phyloP scores from a whole-genome alignment of 2,888 invertebrate species.

The Lysandra bellargus region DNA sequence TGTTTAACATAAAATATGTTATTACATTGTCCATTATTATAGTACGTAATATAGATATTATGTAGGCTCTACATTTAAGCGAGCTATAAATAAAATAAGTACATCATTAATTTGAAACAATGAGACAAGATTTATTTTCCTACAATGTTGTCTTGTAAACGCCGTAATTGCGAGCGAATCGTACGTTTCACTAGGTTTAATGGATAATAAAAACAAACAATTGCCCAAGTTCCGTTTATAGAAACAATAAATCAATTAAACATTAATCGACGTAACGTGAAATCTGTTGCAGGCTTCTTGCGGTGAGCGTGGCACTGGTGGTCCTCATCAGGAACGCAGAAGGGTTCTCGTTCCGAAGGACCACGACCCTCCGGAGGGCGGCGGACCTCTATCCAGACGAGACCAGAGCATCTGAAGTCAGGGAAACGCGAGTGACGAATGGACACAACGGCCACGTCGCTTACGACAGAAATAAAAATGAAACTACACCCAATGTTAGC shows the following conservation, averaged over 20 bases:
- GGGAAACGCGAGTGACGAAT: not conserved
- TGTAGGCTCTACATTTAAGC: not conserved
- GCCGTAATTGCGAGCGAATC: not conserved
- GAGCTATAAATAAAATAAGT: not conserved
- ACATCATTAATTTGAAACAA: not conserved
- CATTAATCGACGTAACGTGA: slow-evolving; percentile 16
- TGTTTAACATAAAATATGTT: not conserved
- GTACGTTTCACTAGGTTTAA: slow-evolving; percentile 18
- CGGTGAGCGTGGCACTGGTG: slow-evolving; percentile 24
- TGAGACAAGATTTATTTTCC: slow-evolving; percentile 15
- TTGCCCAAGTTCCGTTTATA: slow-evolving; percentile 22
- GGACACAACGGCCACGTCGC: slow-evolving; percentile 10
- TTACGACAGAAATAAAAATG: not conserved
- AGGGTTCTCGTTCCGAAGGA: slow-evolving; percentile 15
- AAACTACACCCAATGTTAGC: not conserved
- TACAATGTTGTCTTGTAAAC: slow-evolving; percentile 7
- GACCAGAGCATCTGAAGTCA: not conserved
- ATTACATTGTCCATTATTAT: not conserved
- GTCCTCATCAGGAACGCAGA: not conserved
- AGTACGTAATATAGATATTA: not conserved
- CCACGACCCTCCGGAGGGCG: slow-evolving; percentile 4
- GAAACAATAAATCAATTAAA: slow-evolving; percentile 17
- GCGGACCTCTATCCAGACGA: slow-evolving; percentile 14
- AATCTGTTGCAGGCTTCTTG: slow-evolving; percentile 22
- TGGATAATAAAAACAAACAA: slow-evolving; percentile 26